Conservation (phyloP, 2,888 invertebrate genomes). For the Trichopoda pennipes region DNA sequence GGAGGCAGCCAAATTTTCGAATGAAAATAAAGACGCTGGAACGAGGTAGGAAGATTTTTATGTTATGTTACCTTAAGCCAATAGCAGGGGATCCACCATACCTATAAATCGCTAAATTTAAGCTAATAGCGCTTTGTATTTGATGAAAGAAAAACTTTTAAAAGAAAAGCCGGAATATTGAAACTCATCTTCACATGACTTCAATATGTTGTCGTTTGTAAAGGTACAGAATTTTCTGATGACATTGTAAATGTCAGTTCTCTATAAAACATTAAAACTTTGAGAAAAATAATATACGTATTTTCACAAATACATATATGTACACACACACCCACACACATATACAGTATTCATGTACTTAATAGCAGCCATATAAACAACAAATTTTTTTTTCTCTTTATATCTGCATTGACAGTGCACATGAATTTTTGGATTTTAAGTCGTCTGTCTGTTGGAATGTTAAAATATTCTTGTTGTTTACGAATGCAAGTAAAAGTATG, state of each 20-base stretch:
- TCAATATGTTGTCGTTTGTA: slow-evolving; percentile 22
- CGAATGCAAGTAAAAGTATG: slow-evolving; percentile 53
- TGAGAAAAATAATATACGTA: not conserved
- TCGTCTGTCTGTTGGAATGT: not conserved
- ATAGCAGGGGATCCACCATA: too few species aligned
- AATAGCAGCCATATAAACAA: not conserved
- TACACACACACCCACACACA: too few species aligned
- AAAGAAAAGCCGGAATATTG: not conserved
- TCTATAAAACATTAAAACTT: slow-evolving; percentile 31
- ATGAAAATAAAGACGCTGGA: too few species aligned
- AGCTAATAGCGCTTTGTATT: not conserved
- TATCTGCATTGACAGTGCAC: not conserved
- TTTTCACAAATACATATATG: too few species aligned
- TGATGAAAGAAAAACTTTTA: not conserved
- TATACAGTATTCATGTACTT: too few species aligned
- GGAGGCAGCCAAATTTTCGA: too few species aligned
- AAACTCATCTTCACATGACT: slow-evolving; percentile 4
- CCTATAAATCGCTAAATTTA: too few species aligned
- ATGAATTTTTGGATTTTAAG: not conserved
- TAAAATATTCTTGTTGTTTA: slow-evolving; percentile 21
- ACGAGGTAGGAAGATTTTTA: too few species aligned
- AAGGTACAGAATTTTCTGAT: slow-evolving; percentile 25
- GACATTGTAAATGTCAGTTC: slow-evolving; percentile 31
- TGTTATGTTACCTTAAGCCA: too few species aligned
- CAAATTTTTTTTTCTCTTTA: not conserved